phyloP scores from a whole-genome alignment of 2,797 vertebrate species.

The Hirundo rustica region DNA sequence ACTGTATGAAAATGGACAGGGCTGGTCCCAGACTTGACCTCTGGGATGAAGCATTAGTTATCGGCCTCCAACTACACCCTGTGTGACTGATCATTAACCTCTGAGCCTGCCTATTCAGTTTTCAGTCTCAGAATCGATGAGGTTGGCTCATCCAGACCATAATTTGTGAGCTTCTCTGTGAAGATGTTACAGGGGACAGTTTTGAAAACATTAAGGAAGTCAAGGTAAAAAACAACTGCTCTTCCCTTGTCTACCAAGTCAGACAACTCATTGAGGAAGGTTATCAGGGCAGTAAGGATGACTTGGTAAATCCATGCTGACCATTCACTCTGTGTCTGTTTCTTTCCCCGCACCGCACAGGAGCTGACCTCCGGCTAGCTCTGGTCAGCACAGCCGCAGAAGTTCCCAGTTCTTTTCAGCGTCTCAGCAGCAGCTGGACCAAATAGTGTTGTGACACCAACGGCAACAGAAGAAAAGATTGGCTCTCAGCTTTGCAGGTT shows the following conservation, averaged over 20 bases:
- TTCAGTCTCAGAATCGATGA: background rate
- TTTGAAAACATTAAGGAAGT: background rate
- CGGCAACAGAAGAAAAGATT: too few relatives aligned
- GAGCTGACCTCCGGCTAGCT: too few relatives aligned
- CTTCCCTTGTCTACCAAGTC: background rate
- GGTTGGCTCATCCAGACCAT: background rate
- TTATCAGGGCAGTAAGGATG: background rate
- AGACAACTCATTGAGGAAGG: background rate
- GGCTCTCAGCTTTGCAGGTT: too few relatives aligned
- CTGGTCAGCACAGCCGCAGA: too few relatives aligned
- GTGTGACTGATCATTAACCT: background rate
- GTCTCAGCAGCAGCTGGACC: too few relatives aligned
- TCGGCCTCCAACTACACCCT: background rate
- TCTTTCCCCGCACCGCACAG: too few relatives aligned
- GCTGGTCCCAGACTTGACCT: background rate
- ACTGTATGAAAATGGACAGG: background rate
- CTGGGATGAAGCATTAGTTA: background rate
- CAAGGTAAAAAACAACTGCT: background rate
- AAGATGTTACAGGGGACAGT: background rate
- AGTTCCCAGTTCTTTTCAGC: too few relatives aligned
- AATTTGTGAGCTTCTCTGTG: background rate
- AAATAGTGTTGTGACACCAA: too few relatives aligned
- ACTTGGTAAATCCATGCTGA: background rate
- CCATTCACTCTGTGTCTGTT: too few relatives aligned
- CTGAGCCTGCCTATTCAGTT: background rate